Evolutionary conservation across 1,140 invertebrate species (phyloP).

Genomic region (Drosophila triauraria): DNA sequence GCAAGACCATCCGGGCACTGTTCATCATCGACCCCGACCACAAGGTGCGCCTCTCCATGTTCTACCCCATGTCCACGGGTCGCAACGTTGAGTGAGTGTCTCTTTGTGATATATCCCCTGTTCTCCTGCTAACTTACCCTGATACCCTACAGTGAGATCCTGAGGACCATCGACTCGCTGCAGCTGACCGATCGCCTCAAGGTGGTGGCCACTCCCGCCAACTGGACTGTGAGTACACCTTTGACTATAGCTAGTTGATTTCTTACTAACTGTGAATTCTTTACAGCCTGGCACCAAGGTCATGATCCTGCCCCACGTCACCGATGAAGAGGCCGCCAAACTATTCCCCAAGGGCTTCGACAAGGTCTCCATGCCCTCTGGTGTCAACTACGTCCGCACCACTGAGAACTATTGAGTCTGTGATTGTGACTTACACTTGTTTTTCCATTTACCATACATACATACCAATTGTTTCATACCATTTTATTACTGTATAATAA

Average conservation of each 20-base stretch:
- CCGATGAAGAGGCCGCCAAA: constrained; percentile 89
- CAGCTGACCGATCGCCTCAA: constrained; percentile 91
- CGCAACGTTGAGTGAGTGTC: constrained; percentile 93
- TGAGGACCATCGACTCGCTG: constrained; percentile 94
- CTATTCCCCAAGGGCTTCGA: constrained; percentile 91
- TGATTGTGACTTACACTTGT: no score
- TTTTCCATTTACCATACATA: no score
- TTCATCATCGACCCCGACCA: constrained; percentile 96
- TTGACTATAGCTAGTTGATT: constrained; percentile 75
- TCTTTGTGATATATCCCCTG: neutral
- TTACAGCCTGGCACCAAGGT: constrained; percentile 90
- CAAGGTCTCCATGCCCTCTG: constrained; percentile 90
- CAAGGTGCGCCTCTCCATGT: constrained; percentile 92
- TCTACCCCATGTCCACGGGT: constrained; percentile 97
- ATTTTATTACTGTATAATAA: no score
- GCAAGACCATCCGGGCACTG: constrained; percentile 92
- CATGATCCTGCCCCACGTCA: constrained; percentile 92
- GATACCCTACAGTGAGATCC: constrained; percentile 90
- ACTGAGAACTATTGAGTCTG: constrained; percentile 91
- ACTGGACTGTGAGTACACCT: constrained; percentile 90
- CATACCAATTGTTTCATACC: no score
- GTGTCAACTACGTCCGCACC: constrained; percentile 91
- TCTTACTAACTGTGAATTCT: constrained; percentile 18
- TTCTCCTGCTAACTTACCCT: neutral
- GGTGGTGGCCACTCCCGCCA: constrained; percentile 93